Evolutionary conservation across 2,797 vertebrate species (phyloP).

Genomic region (Hapalemur alaotrensis): DNA sequence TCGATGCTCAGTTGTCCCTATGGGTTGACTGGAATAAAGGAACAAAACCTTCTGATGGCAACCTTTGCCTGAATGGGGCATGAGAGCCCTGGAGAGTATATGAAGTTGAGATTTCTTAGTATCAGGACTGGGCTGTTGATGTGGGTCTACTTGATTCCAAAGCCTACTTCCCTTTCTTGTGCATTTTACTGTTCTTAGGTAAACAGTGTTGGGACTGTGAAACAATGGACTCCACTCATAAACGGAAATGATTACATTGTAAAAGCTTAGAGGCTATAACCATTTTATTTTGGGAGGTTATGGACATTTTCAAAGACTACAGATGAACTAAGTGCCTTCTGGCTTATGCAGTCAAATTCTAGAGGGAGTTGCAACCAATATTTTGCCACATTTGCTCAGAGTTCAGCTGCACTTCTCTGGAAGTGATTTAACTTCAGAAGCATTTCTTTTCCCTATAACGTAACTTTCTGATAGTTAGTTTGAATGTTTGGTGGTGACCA

Average conservation of each 20-base stretch:
- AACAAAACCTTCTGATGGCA: not conserved
- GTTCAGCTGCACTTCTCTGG: constrained; percentile 33
- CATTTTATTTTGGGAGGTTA: constrained; percentile 17
- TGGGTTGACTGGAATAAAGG: not conserved
- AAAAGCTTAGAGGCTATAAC: constrained; percentile 20
- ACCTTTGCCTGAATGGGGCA: not conserved
- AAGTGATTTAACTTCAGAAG: constrained; percentile 47
- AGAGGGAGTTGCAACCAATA: not conserved
- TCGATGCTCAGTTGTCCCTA: not conserved
- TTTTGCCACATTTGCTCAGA: not conserved
- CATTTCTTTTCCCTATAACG: not conserved
- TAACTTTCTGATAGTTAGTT: constrained; percentile 21
- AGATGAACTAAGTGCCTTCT: not conserved
- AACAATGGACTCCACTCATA: not conserved
- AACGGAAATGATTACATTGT: constrained; percentile 20
- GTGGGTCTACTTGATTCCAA: not conserved
- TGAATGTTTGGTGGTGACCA: not conserved
- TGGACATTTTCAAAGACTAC: constrained; percentile 42
- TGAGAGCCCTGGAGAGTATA: not conserved
- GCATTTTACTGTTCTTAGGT: constrained; percentile 23
- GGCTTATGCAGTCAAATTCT: constrained; percentile 1
- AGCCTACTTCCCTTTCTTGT: not conserved
- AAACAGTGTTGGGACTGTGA: constrained; percentile 26
- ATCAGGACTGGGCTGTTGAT: not conserved
- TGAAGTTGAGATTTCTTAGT: not conserved